Evolutionary conservation across 2,888 invertebrate genomes (phyloP), one percentile per base, ranked within the genome.

Genomic region (Laspeyria flexula): DNA sequence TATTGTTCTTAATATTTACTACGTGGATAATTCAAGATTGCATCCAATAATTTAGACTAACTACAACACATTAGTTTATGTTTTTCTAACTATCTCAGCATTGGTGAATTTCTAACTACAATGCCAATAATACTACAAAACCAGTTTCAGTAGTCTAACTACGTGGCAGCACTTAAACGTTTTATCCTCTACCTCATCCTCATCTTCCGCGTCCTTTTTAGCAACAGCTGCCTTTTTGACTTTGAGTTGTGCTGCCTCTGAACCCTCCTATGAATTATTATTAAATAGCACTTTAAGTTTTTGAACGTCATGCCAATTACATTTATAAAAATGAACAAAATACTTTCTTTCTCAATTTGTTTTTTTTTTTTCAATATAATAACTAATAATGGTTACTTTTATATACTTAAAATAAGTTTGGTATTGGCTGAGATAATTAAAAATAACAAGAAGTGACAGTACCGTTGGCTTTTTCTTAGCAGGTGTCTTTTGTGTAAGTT

Each of bases 401-500:
- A n/a, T 40, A 31, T 18, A 7, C 25, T 10, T 42, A n/a, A 13
- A 15, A 27, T 13, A 41, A 9, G 33, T 11, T 11, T 11, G 38
- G 12, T 18, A 13, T 25, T 45, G 43, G 65, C 80, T 87, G 88
- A 90, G 86, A 86, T 85, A 86, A 73, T 85, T 79, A 83, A 77
- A 82, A 83, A 49, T 42, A 45, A 49, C 33, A 51, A 49, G 57
- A 63, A 67, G 55, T 55, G 53, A 70, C 68, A 75, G 71, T 92
- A 92, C 92, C 92, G 90, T 90, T 47, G 75, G 85, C 60, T 89
- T 91, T 89, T 90, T 92, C 89, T 88, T 88, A 73, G 89, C 77
- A 62, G 90, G 90, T 75, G 90, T 91, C 79, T 91, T 92, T 89
- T 91, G 90, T 70, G 90, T 90, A 59, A 92, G 89, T 60, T 90